Base-by-base conservation (phyloP, 2,113 vertebrate genomes). In the Okapia johnstoni region DNA sequence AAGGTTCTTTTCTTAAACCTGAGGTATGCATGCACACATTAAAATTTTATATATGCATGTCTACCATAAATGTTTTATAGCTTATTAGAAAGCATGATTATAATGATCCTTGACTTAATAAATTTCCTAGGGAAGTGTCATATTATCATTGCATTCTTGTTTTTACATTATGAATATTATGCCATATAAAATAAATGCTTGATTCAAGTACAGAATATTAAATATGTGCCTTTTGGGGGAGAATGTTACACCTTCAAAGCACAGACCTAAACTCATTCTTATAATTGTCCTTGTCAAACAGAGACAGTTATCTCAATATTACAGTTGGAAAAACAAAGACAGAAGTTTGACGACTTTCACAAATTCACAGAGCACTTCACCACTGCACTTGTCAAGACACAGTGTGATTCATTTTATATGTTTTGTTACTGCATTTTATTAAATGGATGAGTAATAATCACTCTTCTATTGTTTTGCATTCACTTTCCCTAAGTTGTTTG, bases 41-140 rank as follows among this genome's bases (percentile, higher is more conserved):
- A 97, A 98, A 98, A 85, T 93, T 94, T 94, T 23, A 94, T 50
- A 85, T 86, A n/a, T 79, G 12, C 16, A 95, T 6, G 54, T 89
- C 5, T 30, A 88, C 4, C 70, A 94, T 97, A 94, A 97, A 96
- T 92, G 25, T 93, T 93, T 86, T 54, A 96, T 87, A 30, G 4
- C 11, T 94, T 87, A 93, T 94, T 90, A 87, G 57, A 76, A 93
- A 85, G 30, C 81, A 80, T 73, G 61, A 94, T 66, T 94, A 60
- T 85, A 85, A 86, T 93, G 70, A 97, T 76, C 33, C 8, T 79
- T 93, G 33, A 63, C 16, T 94, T 95, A 84, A 66, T 58, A 91
- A 81, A 94, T 91, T 97, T 91, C 13, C 60, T 85, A 93, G 10
- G 61, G 9, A 95, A 87, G 73, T 88, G 28, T 73, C 40, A 80